Evolutionary conservation across 2,888 invertebrate species (phyloP), one percentile per base, ranked within the genome.

Genomic region (Pheosia gnoma): DNA sequence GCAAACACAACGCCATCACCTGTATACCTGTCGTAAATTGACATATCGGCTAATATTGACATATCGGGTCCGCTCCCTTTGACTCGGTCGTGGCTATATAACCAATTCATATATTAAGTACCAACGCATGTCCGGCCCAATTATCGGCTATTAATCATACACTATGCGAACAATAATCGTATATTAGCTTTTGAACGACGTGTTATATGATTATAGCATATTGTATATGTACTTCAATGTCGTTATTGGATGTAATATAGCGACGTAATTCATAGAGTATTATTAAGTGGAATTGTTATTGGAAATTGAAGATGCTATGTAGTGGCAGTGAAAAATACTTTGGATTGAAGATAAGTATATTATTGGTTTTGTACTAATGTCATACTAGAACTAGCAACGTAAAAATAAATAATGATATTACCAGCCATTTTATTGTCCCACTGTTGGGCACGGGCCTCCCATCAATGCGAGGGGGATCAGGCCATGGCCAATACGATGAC

Each of bases 61-160:
- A 59, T 63, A 64, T 71, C 70, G 74, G 59, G 67, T 43, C 9
- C 36, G 58, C 57, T 69, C 70, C 72, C 73, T 65, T 68, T 70
- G 67, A 67, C 68, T 60, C 54, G 54, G 6, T 43, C 61, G 55
- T 59, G 10, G 9, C 3, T 5, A 67, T 66, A 80, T 79, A 77
- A 80, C 66, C 70, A 61, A 82, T 81, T 79, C 78, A 78, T 74
- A 72, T 61, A 69, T 73, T 79, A 75, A 74, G 79, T 79, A 78
- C 67, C 68, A 63, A 68, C 58, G 73, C 75, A 63, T 81, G 79
- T 84, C 72, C 66, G 13, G 65, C 60, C 66, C 77, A 81, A 83
- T 82, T 82, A 83, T 77, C 74, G 71, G 70, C 73, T 72, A 81
- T 83, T 81, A 81, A 81, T 85, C 78, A 80, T 77, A 71, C 70